A percentile compares a stretch with the other conserved stretches of the same genome.
Conservation (phyloP, 2,113 vertebrate genomes). For the Helogale parvula region DNA sequence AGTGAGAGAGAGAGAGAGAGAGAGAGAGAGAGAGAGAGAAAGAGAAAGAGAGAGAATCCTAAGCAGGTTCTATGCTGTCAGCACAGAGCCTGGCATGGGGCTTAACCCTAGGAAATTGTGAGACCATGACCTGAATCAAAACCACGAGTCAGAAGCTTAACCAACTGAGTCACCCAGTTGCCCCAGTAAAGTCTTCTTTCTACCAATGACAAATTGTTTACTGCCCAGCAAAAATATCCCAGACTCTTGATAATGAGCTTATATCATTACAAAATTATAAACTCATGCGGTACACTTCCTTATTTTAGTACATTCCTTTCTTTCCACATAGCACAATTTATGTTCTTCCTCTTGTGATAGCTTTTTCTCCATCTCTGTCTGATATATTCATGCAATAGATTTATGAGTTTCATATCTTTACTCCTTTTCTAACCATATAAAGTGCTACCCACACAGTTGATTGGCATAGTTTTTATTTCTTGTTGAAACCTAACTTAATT, state of each 20-base stretch:
- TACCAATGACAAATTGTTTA: not conserved
- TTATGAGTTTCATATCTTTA: slow-evolving; percentile 64
- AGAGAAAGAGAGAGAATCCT: too few species aligned
- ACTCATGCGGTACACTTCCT: not conserved
- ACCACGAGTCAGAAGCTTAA: too few species aligned
- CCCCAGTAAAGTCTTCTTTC: not conserved
- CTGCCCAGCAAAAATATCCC: not conserved
- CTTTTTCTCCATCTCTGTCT: slow-evolving; percentile 48
- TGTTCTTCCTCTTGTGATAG: not conserved
- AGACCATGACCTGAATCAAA: too few species aligned
- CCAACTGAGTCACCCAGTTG: too few species aligned
- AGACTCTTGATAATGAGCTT: slow-evolving; percentile 3
- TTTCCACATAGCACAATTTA: slow-evolving; percentile 43
- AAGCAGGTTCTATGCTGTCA: too few species aligned
- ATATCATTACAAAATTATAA: slow-evolving; percentile 36
- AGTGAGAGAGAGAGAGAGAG: too few species aligned
- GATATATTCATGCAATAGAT: slow-evolving; percentile 57
- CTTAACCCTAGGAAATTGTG: too few species aligned
- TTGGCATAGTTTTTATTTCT: slow-evolving; percentile 69
- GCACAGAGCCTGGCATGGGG: too few species aligned
- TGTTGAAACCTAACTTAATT: slow-evolving; percentile 70
- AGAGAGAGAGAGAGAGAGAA: too few species aligned
- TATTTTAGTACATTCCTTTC: slow-evolving; percentile 27
- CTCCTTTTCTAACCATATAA: slow-evolving; percentile 60
- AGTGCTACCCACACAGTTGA: slow-evolving; percentile 50